Percentiles rank a stretch among this genome's conserved stretches.
Evolutionary conservation across 2,113 vertebrate species (phyloP).

Genomic region (Laterallus jamaicensis): DNA sequence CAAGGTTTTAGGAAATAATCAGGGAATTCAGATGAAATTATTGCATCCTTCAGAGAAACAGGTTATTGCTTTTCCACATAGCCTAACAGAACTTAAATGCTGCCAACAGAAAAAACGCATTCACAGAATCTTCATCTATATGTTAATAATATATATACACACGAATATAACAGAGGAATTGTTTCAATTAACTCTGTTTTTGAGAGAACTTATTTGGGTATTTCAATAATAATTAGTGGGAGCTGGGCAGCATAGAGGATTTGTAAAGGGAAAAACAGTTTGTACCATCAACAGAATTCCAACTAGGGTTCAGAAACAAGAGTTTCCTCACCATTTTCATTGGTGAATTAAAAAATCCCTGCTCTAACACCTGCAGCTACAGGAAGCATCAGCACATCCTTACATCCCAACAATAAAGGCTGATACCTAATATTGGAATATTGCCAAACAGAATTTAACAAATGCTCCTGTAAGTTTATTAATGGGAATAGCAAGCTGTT

Average conservation of each 20-base stretch:
- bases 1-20: background rate
- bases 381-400: background rate
- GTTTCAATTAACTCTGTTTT: background rate
- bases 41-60: background rate
- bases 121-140: background rate
- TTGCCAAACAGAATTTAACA: background rate
- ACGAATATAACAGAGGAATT: background rate
- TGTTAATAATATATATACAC: background rate
- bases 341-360: background rate
- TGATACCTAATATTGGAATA: background rate
- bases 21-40: background rate
- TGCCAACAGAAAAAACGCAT: background rate
- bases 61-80: background rate
- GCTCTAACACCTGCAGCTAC: background rate
- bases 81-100: background rate
- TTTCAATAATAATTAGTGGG: background rate
- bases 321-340: background rate
- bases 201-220: background rate
- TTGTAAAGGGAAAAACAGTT: background rate
- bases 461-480: background rate
- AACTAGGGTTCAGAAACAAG: background rate
- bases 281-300: background rate
- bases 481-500: background rate
- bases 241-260: background rate
- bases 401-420: background rate